phyloP scores from a whole-genome alignment of 2,888 invertebrate genomes.

The Epinotia nisella region DNA sequence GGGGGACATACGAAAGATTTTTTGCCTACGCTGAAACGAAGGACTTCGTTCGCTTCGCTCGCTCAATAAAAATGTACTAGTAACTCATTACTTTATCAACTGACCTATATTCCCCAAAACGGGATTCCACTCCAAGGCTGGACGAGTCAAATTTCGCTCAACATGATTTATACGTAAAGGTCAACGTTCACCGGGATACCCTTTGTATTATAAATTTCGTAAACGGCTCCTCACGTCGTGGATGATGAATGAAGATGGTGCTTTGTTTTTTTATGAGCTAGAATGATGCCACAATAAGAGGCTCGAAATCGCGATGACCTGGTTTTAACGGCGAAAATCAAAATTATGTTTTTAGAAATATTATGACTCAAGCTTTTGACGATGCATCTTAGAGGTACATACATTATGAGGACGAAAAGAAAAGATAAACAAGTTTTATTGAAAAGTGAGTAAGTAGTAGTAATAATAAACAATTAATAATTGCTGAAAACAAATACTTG shows the following conservation, averaged over 20 bases:
- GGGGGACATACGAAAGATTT: too few species aligned
- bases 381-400: too few species aligned
- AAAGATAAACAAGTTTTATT: too few species aligned
- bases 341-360: neutral
- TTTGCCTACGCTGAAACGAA: too few species aligned
- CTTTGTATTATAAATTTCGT: slow-evolving; percentile 43
- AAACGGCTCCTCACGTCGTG: slow-evolving; percentile 36
- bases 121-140: slow-evolving; percentile 21
- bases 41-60: too few species aligned
- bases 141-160: slow-evolving; percentile 34
- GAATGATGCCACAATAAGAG: slow-evolving; percentile 13
- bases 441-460: too few species aligned
- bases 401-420: too few species aligned
- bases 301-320: slow-evolving; percentile 14
- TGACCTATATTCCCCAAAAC: slow-evolving; percentile 27
- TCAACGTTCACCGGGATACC: slow-evolving; percentile 34
- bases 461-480: too few species aligned
- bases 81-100: neutral
- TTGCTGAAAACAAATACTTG: too few species aligned
- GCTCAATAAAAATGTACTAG: too few species aligned
- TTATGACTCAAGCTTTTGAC: too few species aligned
- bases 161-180: slow-evolving; percentile 39
- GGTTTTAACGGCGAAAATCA: slow-evolving; percentile 7
- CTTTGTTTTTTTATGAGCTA: slow-evolving; percentile 32
- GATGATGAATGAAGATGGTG: slow-evolving; percentile 39